Conservation (phyloP, 2,113 vertebrate species). For the Turnix velox region DNA sequence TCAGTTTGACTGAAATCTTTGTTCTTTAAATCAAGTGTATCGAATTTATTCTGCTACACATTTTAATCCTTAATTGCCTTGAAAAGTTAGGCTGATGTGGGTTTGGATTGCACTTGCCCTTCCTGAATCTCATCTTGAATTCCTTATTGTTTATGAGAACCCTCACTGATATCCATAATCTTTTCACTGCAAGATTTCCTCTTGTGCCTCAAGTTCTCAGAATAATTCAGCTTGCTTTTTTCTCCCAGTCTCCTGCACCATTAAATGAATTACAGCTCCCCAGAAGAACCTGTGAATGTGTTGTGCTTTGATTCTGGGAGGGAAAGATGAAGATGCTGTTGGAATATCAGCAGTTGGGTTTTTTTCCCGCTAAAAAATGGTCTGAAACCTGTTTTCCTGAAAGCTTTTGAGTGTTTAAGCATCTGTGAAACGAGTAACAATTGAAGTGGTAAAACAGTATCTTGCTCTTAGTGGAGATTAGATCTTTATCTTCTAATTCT, state of each 20-base stretch:
- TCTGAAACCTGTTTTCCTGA: not conserved
- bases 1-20: not conserved
- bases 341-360: not conserved
- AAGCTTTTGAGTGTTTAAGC: not conserved
- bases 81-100: not conserved
- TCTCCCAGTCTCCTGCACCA: not conserved
- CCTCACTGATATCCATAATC: accelerated
- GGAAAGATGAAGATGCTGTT: not conserved
- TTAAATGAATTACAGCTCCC: not conserved
- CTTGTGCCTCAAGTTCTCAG: not conserved
- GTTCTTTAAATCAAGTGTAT: not conserved
- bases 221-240: not conserved
- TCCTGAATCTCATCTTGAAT: not conserved
- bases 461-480: not conserved
- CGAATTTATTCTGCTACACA: not conserved
- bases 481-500: not conserved
- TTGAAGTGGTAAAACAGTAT: not conserved
- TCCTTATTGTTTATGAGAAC: not conserved
- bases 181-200: not conserved
- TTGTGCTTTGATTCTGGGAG: not conserved
- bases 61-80: not conserved
- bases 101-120: not conserved
- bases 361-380: not conserved
- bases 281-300: not conserved
- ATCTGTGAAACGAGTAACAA: not conserved